A percentile compares a stretch with the other conserved stretches of the same genome.
Conservation (phyloP, 1,140 invertebrate genomes). For the Lasioglossum albipes region DNA sequence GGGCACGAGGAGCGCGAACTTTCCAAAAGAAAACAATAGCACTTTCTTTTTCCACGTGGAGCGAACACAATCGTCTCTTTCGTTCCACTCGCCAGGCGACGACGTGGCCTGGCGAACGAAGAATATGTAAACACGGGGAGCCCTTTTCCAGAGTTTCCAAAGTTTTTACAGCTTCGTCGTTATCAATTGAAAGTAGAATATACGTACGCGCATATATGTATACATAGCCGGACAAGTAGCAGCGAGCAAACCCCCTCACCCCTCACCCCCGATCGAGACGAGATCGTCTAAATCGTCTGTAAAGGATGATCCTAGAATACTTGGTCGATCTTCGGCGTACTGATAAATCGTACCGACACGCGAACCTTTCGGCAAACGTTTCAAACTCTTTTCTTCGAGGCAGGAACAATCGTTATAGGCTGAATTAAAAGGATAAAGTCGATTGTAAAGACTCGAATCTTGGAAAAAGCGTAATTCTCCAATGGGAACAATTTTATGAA, state of each 20-base stretch:
- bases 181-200: slow-evolving; percentile 48
- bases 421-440: no score
- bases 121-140: neutral
- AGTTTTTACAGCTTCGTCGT: slow-evolving; percentile 67
- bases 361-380: neutral
- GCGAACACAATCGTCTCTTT: neutral
- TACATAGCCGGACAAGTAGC: slow-evolving; percentile 32
- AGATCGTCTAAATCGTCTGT: neutral
- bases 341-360: neutral
- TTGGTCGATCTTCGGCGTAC: neutral
- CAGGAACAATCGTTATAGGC: no score
- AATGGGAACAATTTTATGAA: no score
- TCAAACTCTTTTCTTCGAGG: no score
- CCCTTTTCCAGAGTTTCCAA: slow-evolving; percentile 54
- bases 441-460: no score
- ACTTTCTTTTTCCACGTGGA: neutral
- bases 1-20: neutral
- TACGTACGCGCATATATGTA: slow-evolving; percentile 38
- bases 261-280: neutral
- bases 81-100: neutral
- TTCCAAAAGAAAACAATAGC: neutral
- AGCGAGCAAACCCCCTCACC: slow-evolving; percentile 25
- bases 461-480: no score
- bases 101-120: neutral
- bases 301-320: no score